Conservation (phyloP, 2,113 vertebrate species). For the Thamnaconus septentrionalis region DNA sequence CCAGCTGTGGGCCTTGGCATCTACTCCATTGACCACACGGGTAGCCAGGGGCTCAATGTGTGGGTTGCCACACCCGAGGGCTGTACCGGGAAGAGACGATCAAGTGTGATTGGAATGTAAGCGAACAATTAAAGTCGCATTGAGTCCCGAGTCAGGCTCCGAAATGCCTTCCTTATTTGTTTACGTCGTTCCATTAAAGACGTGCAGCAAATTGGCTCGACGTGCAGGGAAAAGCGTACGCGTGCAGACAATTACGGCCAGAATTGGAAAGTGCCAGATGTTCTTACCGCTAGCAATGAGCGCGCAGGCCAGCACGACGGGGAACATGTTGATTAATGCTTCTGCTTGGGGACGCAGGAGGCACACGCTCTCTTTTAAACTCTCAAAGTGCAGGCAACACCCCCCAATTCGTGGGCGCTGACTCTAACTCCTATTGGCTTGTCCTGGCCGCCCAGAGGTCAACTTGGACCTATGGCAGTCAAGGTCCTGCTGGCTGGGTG, state of each 20-base stretch:
- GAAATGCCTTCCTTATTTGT: background rate
- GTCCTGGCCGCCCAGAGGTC: background rate
- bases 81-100: constrained; percentile 39
- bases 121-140: background rate
- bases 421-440: constrained; percentile 50
- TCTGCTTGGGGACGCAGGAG: constrained; percentile 54
- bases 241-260: constrained; percentile 43
- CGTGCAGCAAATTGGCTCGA: too few relatives aligned
- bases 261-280: constrained; percentile 55
- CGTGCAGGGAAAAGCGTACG: background rate
- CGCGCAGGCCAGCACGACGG: constrained; percentile 75
- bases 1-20: constrained; percentile 86
- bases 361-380: constrained; percentile 63
- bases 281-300: constrained; percentile 79
- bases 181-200: too few relatives aligned
- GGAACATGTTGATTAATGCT: constrained; percentile 76
- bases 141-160: constrained; percentile 7
- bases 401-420: constrained; percentile 9
- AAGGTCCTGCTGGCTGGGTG: background rate
- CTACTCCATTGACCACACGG: constrained; percentile 86
- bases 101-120: background rate
- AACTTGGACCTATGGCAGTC: constrained; percentile 42
- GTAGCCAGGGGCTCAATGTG: constrained; percentile 63
- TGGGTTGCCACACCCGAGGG: constrained; percentile 85
- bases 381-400: constrained; percentile 39